A percentile compares a stretch with the other conserved stretches of the same genome.
phyloP scores from a whole-genome alignment of 2,888 invertebrate genomes.

The Calameuta pallipes region DNA sequence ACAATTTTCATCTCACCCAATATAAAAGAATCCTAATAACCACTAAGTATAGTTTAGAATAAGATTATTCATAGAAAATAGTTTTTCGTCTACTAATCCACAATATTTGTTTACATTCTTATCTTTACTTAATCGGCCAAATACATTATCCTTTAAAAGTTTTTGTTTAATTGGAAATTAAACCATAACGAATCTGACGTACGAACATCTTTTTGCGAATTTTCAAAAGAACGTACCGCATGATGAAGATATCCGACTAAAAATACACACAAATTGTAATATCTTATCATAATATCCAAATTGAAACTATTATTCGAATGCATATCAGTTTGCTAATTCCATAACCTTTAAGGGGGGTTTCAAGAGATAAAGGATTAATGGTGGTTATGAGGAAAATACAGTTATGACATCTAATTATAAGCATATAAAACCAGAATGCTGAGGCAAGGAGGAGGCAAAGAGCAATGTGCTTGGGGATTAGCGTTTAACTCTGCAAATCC shows the following conservation, averaged over 20 bases:
- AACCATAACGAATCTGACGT: too few relatives aligned
- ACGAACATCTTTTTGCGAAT: background rate
- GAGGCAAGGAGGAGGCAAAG: background rate
- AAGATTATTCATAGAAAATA: too few relatives aligned
- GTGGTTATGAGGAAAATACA: slow-evolving; percentile 36
- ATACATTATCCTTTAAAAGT: too few relatives aligned
- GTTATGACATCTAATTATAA: slow-evolving; percentile 34
- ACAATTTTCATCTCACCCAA: background rate
- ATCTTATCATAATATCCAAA: background rate
- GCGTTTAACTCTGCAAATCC: background rate
- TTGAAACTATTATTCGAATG: background rate
- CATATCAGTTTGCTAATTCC: background rate
- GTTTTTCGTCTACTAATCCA: too few relatives aligned
- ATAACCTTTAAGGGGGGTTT: background rate
- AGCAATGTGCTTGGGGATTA: background rate
- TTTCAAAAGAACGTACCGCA: background rate
- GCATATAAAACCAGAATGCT: background rate
- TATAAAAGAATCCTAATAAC: background rate
- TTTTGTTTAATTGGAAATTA: too few relatives aligned
- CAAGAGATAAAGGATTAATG: slow-evolving; percentile 28
- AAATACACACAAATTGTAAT: background rate
- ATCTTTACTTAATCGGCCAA: too few relatives aligned
- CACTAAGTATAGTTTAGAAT: too few relatives aligned
- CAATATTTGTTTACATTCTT: too few relatives aligned
- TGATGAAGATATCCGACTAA: too few relatives aligned